Evolutionary conservation across 2,888 invertebrate genomes (phyloP), one percentile per base, ranked within the genome.

Genomic region (Clusia tigrina): DNA sequence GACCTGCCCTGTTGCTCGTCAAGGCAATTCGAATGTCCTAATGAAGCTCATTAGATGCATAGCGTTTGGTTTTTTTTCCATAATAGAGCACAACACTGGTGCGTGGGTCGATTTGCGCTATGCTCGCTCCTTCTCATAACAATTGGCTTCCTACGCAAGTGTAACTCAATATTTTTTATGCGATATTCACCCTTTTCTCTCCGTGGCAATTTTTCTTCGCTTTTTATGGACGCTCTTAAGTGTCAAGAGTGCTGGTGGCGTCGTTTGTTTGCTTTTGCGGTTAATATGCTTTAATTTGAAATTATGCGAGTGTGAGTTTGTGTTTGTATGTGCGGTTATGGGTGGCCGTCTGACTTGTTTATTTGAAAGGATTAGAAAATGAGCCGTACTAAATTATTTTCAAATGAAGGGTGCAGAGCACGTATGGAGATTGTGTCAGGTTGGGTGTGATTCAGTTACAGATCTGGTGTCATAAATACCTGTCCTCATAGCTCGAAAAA

Each of bases 251-350:
- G 32, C 32, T 32, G 6, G 32, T 32, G 22, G 46, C 17, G 1
- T 37, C 51, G 46, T n/a, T 23, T 59, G 1, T 32, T 23, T 5
- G 22, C 12, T 59, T 53, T 54, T 64, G 57, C 37, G 52, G 60
- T 58, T 58, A 57, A 64, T 52, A 60, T 60, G 58, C 58, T 63
- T 62, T 62, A 25, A 42, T 58, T 54, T 54, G 52, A 65, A 58
- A 65, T 63, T 58, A 63, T 55, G 26, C 10, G 42, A 18, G 38
- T 55, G 12, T 32, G 32, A 32, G 32, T 32, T 12, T 32, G 32
- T 32, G 32, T 32, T 6, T 54, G 46, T 12, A 18, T 42, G 22
- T n/a, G 46, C 22, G 17, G 24, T n/a, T 32, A 32, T 32, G 32
- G 12, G 32, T 9, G 12, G 32, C 6, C 32, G 10, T 32, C 17